Evolutionary conservation across 2,888 invertebrate species (phyloP), one percentile per base, ranked within the genome.

Genomic region (Drosophila monieri): DNA sequence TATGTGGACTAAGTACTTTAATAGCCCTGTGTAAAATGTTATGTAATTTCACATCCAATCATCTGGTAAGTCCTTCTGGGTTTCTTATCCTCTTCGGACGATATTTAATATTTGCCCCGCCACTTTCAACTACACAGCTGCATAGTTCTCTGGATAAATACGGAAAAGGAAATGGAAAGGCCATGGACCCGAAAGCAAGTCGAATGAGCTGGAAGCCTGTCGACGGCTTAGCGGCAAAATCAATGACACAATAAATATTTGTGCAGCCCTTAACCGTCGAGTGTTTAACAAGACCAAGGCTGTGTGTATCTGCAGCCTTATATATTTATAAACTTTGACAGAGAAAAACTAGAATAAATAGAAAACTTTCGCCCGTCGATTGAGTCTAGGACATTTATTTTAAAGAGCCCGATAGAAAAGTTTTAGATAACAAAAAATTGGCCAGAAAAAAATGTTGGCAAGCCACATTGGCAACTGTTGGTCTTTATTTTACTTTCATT

Each of bases 171-270:
- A 47, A 61, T 61, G 65, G 60, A 59, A 66, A 55, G 60, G 56
- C 53, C 55, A 49, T 5, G 21, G 44, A 39, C 35, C 51, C 35
- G 41, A 52, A 51, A 39, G 44, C 53, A 79, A 80, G 73, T 81
- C 73, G 76, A 81, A 54, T 54, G 48, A 74, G 74, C 51, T 47
- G 72, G 62, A 56, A 60, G 68, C 62, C 69, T 71, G 48, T 61
- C 74, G 75, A 74, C 80, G 88, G 85, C 88, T 83, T 80, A 83
- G 78, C 84, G 80, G 77, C 77, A 78, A 88, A 87, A 87, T 87
- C 87, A 87, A 87, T 87, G 86, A 80, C 86, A 85, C 78, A 80
- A 84, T 86, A 87, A 87, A 87, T 87, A 88, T 88, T 87, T 88
- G 88, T 78, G 73, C 77, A 77, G 74, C 76, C 76, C 86, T 86